A percentile compares a stretch with the other conserved stretches of the same genome.
Conservation (phyloP, 2,797 vertebrate genomes). For the Scleropages formosus region DNA sequence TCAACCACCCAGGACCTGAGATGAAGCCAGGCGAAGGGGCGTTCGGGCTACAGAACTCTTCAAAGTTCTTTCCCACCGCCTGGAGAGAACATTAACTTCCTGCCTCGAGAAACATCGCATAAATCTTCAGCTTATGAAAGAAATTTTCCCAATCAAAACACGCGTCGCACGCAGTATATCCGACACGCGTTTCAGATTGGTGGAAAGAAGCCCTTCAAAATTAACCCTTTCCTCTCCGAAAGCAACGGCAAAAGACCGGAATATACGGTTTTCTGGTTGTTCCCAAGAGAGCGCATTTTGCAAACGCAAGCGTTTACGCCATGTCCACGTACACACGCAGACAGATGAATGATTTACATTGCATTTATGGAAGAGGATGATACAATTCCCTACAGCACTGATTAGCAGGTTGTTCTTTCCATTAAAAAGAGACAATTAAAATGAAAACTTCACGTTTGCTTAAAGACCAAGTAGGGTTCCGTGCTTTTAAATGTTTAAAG, state of each 20-base stretch:
- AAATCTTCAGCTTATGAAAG: constrained; percentile 22
- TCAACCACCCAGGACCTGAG: neutral
- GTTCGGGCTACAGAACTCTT: neutral
- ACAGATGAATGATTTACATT: neutral
- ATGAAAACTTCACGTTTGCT: constrained; percentile 6
- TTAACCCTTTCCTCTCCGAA: neutral
- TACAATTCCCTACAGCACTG: neutral
- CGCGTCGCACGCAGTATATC: neutral
- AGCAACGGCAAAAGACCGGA: no score
- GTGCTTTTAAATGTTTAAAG: constrained; percentile 49
- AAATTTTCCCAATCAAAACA: constrained; percentile 15
- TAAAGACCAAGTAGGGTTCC: constrained; percentile 36
- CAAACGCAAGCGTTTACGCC: neutral
- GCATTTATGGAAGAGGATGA: neutral
- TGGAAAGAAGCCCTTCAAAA: neutral
- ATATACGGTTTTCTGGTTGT: neutral
- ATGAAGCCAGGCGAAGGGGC: neutral
- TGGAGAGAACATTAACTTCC: constrained; percentile 13
- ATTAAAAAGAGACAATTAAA: neutral
- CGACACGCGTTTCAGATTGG: neutral
- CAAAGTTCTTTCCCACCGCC: neutral
- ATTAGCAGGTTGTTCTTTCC: neutral
- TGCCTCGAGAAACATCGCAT: neutral
- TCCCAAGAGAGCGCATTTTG: neutral
- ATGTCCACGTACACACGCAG: neutral